Evolutionary conservation across 2,888 invertebrate genomes (phyloP), one percentile per base, ranked within the genome.

Genomic region (Heliconius cydno): DNA sequence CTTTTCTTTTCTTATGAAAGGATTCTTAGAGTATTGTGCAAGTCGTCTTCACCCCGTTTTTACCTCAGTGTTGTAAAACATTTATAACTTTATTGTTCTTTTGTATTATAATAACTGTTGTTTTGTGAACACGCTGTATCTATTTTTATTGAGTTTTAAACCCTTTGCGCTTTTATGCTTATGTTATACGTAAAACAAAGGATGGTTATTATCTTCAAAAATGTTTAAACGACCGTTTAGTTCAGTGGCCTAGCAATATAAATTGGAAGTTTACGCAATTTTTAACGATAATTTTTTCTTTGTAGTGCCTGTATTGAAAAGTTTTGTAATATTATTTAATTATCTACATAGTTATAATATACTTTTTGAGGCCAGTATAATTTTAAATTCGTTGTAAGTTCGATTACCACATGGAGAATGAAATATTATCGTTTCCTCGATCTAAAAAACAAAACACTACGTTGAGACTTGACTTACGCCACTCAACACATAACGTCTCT

Each of bases 81-180:
- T 60, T 73, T 73, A 60, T 34, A 34, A 15, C 73, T 22, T n/a
- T 22, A n/a, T 60, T 73, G 73, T 73, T 34, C 34, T 60, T 57
- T 73, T 73, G 73, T 15, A 15, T 25, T 13, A 73, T 15, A 34
- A 25, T 60, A 73, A 60, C 25, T 38, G 38, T 38, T 70, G 60
- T 60, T 34, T 38, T 73, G 3, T 25, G 38, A 73, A 73, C n/a
- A 34, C 38, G n/a, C 34, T 10, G 60, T 73, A 28, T 73, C 34
- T 60, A 60, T 38, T 38, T 25, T 60, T 73, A 60, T 60, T 34
- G 73, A 15, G n/a, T 25, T 60, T 38, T 38, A 60, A 73, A 60
- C 57, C 73, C 73, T 60, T 73, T 73, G 73, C 60, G 38, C 13
- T 60, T 73, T 73, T 25, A 73, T 38, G 34, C 13, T 73, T 57